A percentile compares a stretch with the other conserved stretches of the same genome.
Conservation (phyloP, 92 coral and sea anemone species). For the Phenganax subtilis region DNA sequence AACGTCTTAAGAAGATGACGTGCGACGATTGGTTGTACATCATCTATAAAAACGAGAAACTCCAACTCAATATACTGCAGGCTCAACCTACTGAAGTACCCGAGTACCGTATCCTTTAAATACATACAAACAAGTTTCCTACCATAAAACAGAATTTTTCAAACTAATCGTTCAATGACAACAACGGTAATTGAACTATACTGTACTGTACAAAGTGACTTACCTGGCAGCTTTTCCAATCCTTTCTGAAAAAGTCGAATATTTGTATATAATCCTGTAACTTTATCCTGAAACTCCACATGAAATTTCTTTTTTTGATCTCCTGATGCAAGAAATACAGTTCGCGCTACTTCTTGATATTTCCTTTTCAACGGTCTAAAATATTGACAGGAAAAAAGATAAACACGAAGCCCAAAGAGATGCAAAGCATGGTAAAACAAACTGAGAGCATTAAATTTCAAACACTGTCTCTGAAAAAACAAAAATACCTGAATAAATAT, state of each 20-base stretch:
- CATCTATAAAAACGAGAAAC: slow-evolving; percentile 49
- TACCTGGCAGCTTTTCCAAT: slow-evolving; percentile 76
- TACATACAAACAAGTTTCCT: no score
- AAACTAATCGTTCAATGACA: background rate
- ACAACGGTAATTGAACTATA: background rate
- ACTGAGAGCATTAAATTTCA: background rate
- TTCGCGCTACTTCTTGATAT: slow-evolving; percentile 91
- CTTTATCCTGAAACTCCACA: slow-evolving; percentile 83
- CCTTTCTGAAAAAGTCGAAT: slow-evolving; percentile 88
- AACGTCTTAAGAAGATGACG: slow-evolving; percentile 84
- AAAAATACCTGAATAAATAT: slow-evolving; percentile 62
- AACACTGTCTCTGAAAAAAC: background rate
- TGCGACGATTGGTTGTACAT: slow-evolving; percentile 77
- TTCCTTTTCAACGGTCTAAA: slow-evolving; percentile 76
- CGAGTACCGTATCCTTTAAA: no score
- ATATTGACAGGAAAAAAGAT: background rate
- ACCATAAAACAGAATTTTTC: no score
- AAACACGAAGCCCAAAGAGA: background rate
- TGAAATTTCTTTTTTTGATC: slow-evolving; percentile 81
- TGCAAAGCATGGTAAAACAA: background rate
- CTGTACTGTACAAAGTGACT: background rate
- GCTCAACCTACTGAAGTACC: no score
- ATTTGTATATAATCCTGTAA: slow-evolving; percentile 65
- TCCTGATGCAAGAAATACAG: slow-evolving; percentile 74
- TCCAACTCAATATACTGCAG: no score